Percentiles rank a stretch among this genome's conserved stretches.
Evolutionary conservation across 2,113 vertebrate species (phyloP).

Genomic region (Stomatorhinus ivindoensis): DNA sequence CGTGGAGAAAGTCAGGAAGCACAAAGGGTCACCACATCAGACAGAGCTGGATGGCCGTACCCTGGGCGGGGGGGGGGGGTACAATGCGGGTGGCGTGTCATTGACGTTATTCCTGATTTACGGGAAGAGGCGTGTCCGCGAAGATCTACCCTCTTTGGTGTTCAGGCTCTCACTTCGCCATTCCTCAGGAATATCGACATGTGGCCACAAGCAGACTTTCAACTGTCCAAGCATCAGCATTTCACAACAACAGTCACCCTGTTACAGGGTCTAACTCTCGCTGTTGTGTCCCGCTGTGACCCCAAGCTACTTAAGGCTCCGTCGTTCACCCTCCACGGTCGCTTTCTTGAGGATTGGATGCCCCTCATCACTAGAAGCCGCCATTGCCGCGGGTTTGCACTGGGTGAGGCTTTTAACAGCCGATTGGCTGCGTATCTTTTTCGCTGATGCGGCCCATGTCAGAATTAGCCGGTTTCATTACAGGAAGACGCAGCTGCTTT

Average conservation of each 20-base stretch:
- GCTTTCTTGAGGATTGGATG: neutral
- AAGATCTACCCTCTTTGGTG: neutral
- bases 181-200: neutral
- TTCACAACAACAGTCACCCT: neutral
- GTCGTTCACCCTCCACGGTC: neutral
- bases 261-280: neutral
- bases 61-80: too few species aligned
- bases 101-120: neutral
- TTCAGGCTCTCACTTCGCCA: neutral
- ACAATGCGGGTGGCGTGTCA: neutral
- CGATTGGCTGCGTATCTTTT: neutral
- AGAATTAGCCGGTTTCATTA: conserved; percentile 5
- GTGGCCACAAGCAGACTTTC: neutral
- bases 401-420: neutral
- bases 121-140: neutral
- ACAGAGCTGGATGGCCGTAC: neutral
- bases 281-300: neutral
- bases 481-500: neutral
- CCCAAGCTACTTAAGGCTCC: neutral
- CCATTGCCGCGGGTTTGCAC: neutral
- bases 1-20: neutral
- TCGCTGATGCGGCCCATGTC: neutral
- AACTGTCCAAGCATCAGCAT: neutral
- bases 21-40: neutral
- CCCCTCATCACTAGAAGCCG: neutral